Conservation (phyloP, 2,797 vertebrate genomes). For the Squalus acanthias region DNA sequence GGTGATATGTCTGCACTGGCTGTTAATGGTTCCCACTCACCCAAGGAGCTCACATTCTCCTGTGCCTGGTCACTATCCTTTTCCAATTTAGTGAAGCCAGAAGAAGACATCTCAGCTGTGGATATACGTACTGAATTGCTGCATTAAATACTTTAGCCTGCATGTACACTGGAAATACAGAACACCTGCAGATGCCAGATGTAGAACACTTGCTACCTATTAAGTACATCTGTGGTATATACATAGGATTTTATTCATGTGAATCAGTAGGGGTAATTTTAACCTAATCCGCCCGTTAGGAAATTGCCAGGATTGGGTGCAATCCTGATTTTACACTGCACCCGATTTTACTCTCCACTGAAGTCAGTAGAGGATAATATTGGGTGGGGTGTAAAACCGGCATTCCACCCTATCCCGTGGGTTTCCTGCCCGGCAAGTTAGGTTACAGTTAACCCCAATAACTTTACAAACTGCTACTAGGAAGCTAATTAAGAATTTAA, state of each 20-base stretch:
- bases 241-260: no score
- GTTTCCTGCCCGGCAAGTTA: neutral
- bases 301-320: no score
- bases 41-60: neutral
- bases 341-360: neutral
- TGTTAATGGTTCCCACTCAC: neutral
- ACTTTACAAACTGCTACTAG: neutral
- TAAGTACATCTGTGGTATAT: no score
- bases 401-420: neutral
- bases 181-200: no score
- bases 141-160: no score
- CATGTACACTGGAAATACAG: no score
- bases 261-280: no score
- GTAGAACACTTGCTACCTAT: no score
- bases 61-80: neutral
- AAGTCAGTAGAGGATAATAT: neutral
- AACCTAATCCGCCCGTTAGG: no score
- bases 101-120: neutral
- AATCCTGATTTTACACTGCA: no score
- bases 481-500: neutral
- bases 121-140: no score
- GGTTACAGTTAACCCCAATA: neutral
- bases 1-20: neutral
- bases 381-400: neutral
- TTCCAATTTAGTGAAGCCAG: neutral